Percentiles rank a stretch among this genome's conserved stretches.
phyloP scores from a whole-genome alignment of 2,113 vertebrate genomes.

The Mesembrinibis cayennensis region DNA sequence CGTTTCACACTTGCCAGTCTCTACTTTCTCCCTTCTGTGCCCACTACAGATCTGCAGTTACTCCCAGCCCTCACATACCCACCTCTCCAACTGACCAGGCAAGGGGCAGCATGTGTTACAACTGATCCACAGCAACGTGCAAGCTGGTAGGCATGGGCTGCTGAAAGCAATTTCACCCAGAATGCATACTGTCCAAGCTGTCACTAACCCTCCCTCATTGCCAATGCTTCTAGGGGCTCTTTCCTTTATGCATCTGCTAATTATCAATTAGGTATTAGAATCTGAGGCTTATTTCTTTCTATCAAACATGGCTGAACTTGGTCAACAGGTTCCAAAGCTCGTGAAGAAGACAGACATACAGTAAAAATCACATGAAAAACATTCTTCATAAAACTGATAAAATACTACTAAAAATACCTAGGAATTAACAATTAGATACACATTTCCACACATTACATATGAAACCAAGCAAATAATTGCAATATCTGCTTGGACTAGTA shows the following conservation, averaged over 20 bases:
- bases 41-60: background rate
- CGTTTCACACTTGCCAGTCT: background rate
- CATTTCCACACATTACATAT: background rate
- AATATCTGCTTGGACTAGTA: background rate
- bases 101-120: background rate
- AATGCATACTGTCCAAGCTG: background rate
- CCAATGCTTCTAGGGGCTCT: background rate
- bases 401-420: background rate
- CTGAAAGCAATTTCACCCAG: background rate
- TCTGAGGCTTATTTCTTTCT: background rate
- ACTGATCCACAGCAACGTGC: fast-evolving
- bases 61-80: background rate
- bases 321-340: background rate
- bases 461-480: background rate
- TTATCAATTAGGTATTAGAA: background rate
- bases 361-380: background rate
- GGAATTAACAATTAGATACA: background rate
- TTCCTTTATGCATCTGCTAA: background rate
- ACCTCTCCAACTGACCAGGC: background rate
- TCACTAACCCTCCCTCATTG: background rate
- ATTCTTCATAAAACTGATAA: background rate
- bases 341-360: background rate
- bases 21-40: background rate
- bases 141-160: fast-evolving
- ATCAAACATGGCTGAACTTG: background rate